Evolutionary conservation across 2,888 invertebrate genomes (phyloP).

Genomic region (Pyrochroa serraticornis): DNA sequence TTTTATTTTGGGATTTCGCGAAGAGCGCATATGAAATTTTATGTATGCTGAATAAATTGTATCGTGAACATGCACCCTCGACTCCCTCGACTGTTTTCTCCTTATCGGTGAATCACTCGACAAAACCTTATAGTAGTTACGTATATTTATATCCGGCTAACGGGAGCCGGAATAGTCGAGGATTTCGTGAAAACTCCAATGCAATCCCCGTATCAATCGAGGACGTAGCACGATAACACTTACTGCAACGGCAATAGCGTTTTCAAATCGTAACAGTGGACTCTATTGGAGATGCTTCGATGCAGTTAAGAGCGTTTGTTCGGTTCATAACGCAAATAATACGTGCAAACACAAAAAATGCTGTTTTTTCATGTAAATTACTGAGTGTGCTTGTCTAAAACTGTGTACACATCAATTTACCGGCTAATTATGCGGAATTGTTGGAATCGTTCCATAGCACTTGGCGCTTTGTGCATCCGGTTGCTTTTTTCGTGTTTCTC

Average conservation of each 20-base stretch:
- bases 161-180: not conserved
- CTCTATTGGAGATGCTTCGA: conserved; percentile 4
- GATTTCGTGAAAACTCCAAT: not conserved
- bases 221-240: not conserved
- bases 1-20: conserved; percentile 17
- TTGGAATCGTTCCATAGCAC: conserved; percentile 32
- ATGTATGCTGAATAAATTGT: conserved; percentile 14
- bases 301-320: conserved; percentile 8
- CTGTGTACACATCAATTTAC: conserved; percentile 28
- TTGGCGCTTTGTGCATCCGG: conserved; percentile 32
- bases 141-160: too few species aligned
- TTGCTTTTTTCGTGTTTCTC: conserved; percentile 15
- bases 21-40: conserved; percentile 16
- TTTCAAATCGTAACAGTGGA: conserved; percentile 5
- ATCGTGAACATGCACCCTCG: not conserved
- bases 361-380: not conserved
- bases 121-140: too few species aligned
- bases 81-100: too few species aligned
- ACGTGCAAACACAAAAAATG: not conserved
- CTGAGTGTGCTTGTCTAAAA: conserved; percentile 5
- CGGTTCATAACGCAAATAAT: conserved; percentile 11
- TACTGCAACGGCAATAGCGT: conserved; percentile 6
- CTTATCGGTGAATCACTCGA: too few species aligned
- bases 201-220: conserved; percentile 2
- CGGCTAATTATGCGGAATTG: conserved; percentile 32